These are phyloP conservation scores for Platichthys flesus DNA, from an alignment of 2,113 vertebrate genomes.

Conservation along the genomic window DNA sequence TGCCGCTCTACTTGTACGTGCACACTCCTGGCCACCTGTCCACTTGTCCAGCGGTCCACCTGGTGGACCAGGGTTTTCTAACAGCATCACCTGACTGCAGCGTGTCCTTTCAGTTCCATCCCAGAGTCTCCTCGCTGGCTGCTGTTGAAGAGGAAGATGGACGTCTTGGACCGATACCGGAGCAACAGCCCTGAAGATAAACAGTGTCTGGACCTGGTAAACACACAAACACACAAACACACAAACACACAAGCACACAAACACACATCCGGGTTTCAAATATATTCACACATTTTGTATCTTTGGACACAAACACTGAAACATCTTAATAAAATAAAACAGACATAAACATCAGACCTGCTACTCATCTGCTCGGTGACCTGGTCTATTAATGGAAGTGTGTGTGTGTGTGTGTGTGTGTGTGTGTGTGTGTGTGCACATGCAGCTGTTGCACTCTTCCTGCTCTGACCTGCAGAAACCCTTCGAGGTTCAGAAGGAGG, in stretches of 20 bases:
- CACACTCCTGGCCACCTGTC: background rate
- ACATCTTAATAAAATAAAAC: no score
- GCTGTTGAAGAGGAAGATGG: conserved; percentile 56
- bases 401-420: background rate
- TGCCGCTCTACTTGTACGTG: conserved; percentile 77
- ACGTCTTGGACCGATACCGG: conserved; percentile 68
- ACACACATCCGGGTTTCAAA: no score
- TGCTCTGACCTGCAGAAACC: conserved; percentile 52
- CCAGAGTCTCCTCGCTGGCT: conserved; percentile 81
- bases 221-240: conserved; percentile 5
- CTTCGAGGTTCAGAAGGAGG: background rate
- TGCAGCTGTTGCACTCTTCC: conserved; percentile 67
- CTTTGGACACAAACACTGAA: background rate
- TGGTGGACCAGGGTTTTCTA: background rate
- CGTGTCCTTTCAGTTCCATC: conserved; percentile 53
- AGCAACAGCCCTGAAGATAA: conserved; percentile 69
- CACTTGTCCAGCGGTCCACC: no score
- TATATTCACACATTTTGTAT: background rate
- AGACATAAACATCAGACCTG: no score
- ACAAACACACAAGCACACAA: background rate
- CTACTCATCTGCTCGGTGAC: no score
- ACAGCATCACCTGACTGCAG: background rate
- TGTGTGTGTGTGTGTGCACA: conserved; percentile 27
- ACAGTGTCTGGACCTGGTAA: conserved; percentile 70
- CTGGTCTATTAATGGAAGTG: no score